A percentile compares a stretch with the other conserved stretches of the same genome.
phyloP scores from a whole-genome alignment of 2,888 invertebrate species.

The Dione juno region DNA sequence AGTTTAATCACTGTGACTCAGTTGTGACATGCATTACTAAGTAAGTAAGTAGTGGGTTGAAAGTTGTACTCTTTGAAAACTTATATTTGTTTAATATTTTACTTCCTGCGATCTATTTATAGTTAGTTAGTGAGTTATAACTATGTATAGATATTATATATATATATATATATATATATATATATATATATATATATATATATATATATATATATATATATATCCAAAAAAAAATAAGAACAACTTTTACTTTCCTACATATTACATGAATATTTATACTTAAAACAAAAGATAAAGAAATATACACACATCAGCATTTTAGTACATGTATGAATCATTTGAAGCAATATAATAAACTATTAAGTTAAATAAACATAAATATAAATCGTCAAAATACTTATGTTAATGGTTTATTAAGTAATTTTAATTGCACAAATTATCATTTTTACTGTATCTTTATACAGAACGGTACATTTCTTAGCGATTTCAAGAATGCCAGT shows the following conservation, averaged over 20 bases:
- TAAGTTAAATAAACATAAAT: conserved; percentile 1
- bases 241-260: too few species aligned
- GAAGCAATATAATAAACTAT: conserved; percentile 1
- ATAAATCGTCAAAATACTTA: conserved; percentile 18
- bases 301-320: not conserved
- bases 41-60: not conserved
- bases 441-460: conserved; percentile 17
- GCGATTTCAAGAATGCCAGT: conserved; percentile 13
- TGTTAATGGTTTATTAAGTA: conserved; percentile 21
- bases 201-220: too few species aligned
- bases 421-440: conserved; percentile 24
- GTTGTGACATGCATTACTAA: too few species aligned
- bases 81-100: too few species aligned
- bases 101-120: too few species aligned
- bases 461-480: conserved; percentile 15
- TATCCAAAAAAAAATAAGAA: too few species aligned
- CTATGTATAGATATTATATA: too few species aligned
- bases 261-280: too few species aligned
- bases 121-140: too few species aligned
- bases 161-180: too few species aligned
- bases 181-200: too few species aligned
- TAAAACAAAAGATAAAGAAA: too few species aligned
- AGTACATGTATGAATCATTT: not conserved
- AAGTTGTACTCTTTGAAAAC: not conserved
- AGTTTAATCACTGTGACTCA: not conserved